A percentile compares a stretch with the other conserved stretches of the same genome.
phyloP scores from a whole-genome alignment of 2,888 invertebrate genomes.

The Heteromurus nitidus region DNA sequence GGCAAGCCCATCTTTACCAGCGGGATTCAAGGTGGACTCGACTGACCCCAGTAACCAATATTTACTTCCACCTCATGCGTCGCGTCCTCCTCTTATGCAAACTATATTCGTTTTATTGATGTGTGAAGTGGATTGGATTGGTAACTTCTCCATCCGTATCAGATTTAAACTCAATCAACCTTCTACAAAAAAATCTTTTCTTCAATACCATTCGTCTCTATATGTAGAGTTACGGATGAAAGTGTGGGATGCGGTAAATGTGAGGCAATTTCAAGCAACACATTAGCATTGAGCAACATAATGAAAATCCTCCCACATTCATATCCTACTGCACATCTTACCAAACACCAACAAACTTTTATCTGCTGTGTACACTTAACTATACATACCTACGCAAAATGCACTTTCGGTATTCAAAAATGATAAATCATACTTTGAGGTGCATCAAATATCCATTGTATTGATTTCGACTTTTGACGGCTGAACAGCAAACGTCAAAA shows the following conservation, averaged over 20 bases:
- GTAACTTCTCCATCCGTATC: not conserved
- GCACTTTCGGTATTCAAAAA: no score
- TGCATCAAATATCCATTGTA: not conserved
- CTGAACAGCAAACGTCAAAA: conserved; percentile 37
- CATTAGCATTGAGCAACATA: not conserved
- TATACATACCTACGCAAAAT: no score
- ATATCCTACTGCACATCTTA: not conserved
- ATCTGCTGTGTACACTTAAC: not conserved
- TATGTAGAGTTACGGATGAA: not conserved
- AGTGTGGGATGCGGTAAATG: not conserved
- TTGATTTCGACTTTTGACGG: conserved; percentile 21
- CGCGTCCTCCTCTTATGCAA: not conserved
- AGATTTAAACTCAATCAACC: conserved; percentile 40
- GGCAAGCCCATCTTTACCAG: conserved; percentile 22
- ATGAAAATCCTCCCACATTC: conserved; percentile 10
- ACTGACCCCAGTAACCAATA: conserved; percentile 3
- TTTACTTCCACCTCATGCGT: not conserved
- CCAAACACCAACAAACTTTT: not conserved
- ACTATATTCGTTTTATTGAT: not conserved
- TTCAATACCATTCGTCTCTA: not conserved
- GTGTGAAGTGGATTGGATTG: not conserved
- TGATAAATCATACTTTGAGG: conserved; percentile 40
- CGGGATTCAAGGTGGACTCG: not conserved
- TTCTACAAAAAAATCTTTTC: not conserved
- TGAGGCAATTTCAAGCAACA: no score